Conservation (phyloP, 2,888 invertebrate genomes). For the Anorthoa munda region DNA sequence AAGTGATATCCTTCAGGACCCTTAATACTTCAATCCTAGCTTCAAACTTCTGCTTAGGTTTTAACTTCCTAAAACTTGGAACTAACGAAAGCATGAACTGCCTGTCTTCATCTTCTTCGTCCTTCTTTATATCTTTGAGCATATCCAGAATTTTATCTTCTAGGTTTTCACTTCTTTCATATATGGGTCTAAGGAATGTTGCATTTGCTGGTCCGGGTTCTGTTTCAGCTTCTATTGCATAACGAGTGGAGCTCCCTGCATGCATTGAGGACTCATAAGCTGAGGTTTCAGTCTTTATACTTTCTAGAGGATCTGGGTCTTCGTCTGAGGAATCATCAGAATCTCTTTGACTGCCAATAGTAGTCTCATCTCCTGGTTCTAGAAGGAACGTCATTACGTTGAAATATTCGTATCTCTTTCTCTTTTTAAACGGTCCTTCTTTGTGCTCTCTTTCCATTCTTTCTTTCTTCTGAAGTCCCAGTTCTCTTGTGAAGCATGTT, state of each 20-base stretch:
- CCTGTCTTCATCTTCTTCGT: conserved; percentile 78
- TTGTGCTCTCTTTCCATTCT: conserved; percentile 63
- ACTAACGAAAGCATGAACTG: conserved; percentile 80
- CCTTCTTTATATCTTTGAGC: conserved; percentile 71
- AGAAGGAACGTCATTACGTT: conserved; percentile 74
- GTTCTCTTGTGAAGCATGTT: conserved; percentile 80
- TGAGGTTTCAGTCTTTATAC: conserved; percentile 67
- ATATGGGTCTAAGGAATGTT: conserved; percentile 57
- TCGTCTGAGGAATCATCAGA: conserved; percentile 57
- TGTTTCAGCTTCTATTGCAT: conserved; percentile 50
- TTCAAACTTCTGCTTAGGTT: conserved; percentile 77
- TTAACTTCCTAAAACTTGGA: conserved; percentile 77
- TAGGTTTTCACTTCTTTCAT: conserved; percentile 65
- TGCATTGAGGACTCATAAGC: conserved; percentile 44
- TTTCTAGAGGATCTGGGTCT: conserved; percentile 70
- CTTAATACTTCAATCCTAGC: conserved; percentile 80
- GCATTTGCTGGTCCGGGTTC: conserved; percentile 19
- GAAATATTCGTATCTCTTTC: conserved; percentile 78
- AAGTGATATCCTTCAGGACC: conserved; percentile 74
- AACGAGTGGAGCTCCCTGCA: conserved; percentile 27
- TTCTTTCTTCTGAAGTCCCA: conserved; percentile 74
- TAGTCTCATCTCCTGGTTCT: conserved; percentile 56
- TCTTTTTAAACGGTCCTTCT: conserved; percentile 66
- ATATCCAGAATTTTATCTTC: conserved; percentile 74
- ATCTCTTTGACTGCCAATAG: conserved; percentile 55